Percentiles rank a stretch among this genome's conserved stretches.
Evolutionary conservation across 2,797 vertebrate genomes (phyloP).

Genomic region (Anas flavirostris): DNA sequence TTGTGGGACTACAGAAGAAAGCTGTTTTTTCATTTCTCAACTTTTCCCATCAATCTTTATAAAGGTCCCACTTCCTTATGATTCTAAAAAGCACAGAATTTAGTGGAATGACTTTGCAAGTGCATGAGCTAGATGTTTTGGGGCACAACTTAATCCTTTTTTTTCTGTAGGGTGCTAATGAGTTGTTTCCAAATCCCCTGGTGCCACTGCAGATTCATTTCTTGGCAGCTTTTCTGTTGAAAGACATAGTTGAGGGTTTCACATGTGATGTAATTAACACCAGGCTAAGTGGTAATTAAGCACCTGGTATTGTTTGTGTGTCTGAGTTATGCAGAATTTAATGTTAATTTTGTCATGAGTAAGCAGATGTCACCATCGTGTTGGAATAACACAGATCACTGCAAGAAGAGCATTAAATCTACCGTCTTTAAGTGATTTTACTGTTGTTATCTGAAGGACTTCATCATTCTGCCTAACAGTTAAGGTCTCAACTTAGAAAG

Average conservation of each 20-base stretch:
- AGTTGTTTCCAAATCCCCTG: constrained; percentile 32
- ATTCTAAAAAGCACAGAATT: background rate
- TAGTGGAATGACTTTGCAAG: background rate
- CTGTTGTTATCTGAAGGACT: background rate
- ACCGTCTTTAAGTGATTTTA: background rate
- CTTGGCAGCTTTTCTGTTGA: constrained; percentile 9
- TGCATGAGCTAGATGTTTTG: background rate
- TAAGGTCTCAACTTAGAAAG: background rate
- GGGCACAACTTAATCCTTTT: constrained; percentile 32
- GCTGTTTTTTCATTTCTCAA: background rate
- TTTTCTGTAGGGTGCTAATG: constrained; percentile 30
- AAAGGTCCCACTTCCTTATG: background rate
- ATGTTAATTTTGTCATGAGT: background rate
- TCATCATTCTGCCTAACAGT: background rate
- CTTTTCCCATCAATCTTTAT: background rate
- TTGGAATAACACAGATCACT: background rate
- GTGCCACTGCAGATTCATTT: constrained; percentile 7
- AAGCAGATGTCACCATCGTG: background rate
- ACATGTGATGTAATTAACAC: constrained; percentile 30
- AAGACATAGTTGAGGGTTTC: constrained; percentile 2
- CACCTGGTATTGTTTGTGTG: constrained; percentile 31
- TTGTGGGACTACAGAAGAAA: background rate
- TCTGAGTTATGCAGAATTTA: constrained; percentile 4
- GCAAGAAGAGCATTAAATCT: background rate
- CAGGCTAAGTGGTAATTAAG: constrained; percentile 30